Percentiles rank a stretch among this genome's conserved stretches.
phyloP scores from a whole-genome alignment of 2,797 vertebrate species.

The Ctenopoma multispine region DNA sequence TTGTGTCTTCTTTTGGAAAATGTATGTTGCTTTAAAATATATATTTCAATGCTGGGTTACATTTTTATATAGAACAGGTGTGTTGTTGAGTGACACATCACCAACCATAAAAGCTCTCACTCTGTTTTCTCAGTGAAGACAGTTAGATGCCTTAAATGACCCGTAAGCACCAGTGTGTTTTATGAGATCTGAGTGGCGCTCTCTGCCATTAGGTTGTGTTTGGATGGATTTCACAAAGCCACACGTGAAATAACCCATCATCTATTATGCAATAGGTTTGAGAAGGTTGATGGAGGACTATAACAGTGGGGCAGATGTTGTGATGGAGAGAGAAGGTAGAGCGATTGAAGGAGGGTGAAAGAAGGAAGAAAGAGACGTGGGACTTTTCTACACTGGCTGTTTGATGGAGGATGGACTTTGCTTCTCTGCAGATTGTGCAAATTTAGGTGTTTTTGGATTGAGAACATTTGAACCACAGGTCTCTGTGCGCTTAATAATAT shows the following conservation, averaged over 20 bases:
- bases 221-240: conserved; percentile 29
- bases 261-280: conserved; percentile 45
- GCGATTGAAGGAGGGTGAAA: not conserved
- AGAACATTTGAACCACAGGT: conserved; percentile 9
- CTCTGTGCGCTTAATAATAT: conserved; percentile 8
- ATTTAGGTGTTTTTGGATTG: not conserved
- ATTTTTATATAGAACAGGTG: not conserved
- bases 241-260: conserved; percentile 44
- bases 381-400: not conserved
- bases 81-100: not conserved
- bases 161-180: not conserved
- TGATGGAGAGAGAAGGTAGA: not conserved
- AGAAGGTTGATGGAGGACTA: conserved; percentile 28
- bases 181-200: not conserved
- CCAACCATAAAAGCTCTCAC: not conserved
- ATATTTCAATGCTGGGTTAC: not conserved
- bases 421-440: not conserved
- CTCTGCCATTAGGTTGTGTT: conserved; percentile 19
- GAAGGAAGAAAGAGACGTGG: not conserved
- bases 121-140: not conserved
- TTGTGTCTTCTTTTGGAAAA: not conserved
- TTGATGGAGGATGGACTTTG: not conserved
- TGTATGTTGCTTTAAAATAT: not conserved
- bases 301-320: conserved; percentile 15
- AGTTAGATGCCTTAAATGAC: not conserved